Conservation (phyloP, 1,140 invertebrate genomes). For the Scaptomyza montana region DNA sequence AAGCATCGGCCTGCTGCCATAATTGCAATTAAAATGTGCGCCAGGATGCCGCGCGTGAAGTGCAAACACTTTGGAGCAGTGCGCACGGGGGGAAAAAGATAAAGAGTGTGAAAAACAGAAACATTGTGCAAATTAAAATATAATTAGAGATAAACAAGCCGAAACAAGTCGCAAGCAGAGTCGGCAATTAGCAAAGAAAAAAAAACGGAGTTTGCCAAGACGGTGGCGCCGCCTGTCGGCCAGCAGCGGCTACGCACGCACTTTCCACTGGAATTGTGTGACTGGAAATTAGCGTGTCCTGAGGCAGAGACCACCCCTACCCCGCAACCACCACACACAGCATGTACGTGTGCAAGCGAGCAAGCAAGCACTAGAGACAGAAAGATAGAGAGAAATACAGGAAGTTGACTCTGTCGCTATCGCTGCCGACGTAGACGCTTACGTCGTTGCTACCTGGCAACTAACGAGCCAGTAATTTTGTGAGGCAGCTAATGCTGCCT, state of each 20-base stretch:
- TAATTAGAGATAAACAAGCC: conserved; percentile 80
- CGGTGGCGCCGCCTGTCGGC: conserved; percentile 60
- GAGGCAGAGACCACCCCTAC: conserved; percentile 17
- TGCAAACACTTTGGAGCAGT: conserved; percentile 73
- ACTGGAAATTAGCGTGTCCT: conserved; percentile 60
- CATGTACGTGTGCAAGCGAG: conserved; percentile 39
- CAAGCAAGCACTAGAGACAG: not conserved
- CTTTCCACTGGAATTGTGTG: conserved; percentile 74
- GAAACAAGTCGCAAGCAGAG: conserved; percentile 37
- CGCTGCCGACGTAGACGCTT: conserved; percentile 28
- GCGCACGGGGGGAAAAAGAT: conserved; percentile 27
- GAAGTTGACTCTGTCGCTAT: conserved; percentile 27
- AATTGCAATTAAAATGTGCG: conserved; percentile 81
- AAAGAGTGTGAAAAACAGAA: conserved; percentile 25
- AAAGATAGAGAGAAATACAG: conserved; percentile 10
- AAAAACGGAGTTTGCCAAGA: not conserved
- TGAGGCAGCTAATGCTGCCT: conserved; percentile 66
- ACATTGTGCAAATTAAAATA: conserved; percentile 78
- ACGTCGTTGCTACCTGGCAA: conserved; percentile 47
- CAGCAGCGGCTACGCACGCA: conserved; percentile 52
- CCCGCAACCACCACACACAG: conserved; percentile 13
- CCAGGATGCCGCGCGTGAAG: conserved; percentile 50
- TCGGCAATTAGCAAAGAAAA: conserved; percentile 46
- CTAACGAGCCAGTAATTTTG: conserved; percentile 80
- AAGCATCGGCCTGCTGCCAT: conserved; percentile 43